Evolutionary conservation across 2,113 vertebrate genomes (phyloP), one percentile per base, ranked within the genome.

Genomic region (Passer montanus): DNA sequence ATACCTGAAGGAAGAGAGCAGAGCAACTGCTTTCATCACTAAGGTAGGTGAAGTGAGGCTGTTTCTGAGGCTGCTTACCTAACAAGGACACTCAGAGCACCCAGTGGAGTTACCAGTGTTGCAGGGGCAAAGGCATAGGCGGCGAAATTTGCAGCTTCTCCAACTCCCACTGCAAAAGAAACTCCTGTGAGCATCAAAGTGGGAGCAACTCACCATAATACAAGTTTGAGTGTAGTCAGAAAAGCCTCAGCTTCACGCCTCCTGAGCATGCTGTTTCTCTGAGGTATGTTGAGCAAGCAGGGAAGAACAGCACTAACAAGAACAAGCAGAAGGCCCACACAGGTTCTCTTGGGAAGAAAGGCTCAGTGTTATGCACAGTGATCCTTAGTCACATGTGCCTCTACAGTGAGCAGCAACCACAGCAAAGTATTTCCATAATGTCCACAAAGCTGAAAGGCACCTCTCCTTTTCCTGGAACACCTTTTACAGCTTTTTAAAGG

Each of bases 101-200:
- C 98, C 46, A 99, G 96, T 6, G 98, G 98, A 72, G 98, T 99
- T 67, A 99, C 98, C 78, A 99, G 96, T 1, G 98, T 98, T 44
- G 98, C 98, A 7, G 98, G 98, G 9, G 98, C 98, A 98, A 99
- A 99, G 53, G 97, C 98, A 76, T 99, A 99, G 12, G 98, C 98
- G 27, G 98, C 98, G 35, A 99, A 99, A 97, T 99, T 99, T 15
- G 98, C 98, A 2, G 97, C 98, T 97, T 99, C 98, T 95, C 98
- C 98, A 81, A 96, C 90, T 97, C 98, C 98, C 98, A 99, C 98
- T 99, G 91, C 72, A 97, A 97, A 62, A 96, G 62, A 93, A 94
- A 94, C 39, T 52, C 35, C 60, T 58, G 16, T 83, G 7, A 92
- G 76, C 43, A 30, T 76, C 59, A 9, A 68, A 79, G 26, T 5